phyloP scores from a whole-genome alignment of 2,797 vertebrate species.

The Molossus molossus region DNA sequence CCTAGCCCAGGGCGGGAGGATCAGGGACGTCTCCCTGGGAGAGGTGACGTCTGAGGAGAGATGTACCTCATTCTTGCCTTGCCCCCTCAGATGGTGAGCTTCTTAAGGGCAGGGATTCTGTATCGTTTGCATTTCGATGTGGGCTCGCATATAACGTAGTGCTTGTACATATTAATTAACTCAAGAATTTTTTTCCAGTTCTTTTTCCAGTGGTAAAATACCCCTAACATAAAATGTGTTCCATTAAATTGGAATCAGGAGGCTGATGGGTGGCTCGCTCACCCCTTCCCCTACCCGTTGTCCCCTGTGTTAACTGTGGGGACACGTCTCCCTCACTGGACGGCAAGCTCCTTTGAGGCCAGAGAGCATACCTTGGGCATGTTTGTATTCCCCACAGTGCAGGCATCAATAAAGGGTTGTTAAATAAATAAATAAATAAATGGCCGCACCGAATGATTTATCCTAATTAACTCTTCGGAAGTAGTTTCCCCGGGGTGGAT shows the following conservation, averaged over 20 bases:
- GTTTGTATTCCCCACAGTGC: constrained; percentile 62
- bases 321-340: constrained; percentile 31
- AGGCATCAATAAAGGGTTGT: constrained; percentile 73
- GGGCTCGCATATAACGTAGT: background rate
- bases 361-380: constrained; percentile 22
- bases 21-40: constrained; percentile 54
- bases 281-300: background rate
- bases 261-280: background rate
- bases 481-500: constrained; percentile 62
- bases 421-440: constrained; percentile 82
- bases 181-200: background rate
- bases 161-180: constrained; percentile 26
- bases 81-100: background rate
- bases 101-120: background rate
- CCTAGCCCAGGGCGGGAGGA: background rate
- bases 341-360: constrained; percentile 69
- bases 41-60: background rate
- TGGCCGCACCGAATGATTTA: constrained; percentile 60
- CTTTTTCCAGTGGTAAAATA: constrained; percentile 46
- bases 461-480: constrained; percentile 79
- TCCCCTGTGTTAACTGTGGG: background rate
- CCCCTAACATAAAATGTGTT: background rate
- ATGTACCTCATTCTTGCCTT: constrained; percentile 13
- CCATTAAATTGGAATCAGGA: constrained; percentile 1
- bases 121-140: constrained; percentile 27